A percentile compares a stretch with the other conserved stretches of the same genome.
These are phyloP conservation scores for Cyprinus carpio DNA, from an alignment of 2,113 vertebrate species.

Conservation along the genomic window DNA sequence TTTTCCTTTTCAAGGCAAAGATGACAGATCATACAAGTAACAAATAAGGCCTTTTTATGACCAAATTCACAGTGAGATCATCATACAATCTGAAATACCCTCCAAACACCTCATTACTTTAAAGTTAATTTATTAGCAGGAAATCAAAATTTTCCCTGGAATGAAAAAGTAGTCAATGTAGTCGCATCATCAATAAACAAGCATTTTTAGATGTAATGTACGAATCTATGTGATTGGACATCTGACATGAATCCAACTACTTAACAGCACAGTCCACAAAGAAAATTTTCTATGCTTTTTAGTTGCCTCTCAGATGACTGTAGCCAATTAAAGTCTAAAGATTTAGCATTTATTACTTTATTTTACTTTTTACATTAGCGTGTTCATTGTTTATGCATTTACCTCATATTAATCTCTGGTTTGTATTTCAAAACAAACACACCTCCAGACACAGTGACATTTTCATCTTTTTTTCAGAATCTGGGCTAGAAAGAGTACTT, in stretches of 20 bases:
- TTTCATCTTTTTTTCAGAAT: neutral
- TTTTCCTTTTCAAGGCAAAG: neutral
- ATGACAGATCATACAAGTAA: neutral
- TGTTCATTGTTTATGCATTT: neutral
- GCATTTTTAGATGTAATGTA: neutral
- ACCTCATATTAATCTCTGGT: neutral
- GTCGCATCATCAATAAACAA: neutral
- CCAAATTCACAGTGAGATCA: neutral
- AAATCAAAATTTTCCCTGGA: constrained; percentile 29
- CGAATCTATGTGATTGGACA: constrained; percentile 11
- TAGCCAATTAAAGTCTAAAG: neutral
- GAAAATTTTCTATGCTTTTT: neutral
- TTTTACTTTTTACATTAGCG: neutral
- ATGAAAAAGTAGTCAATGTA: neutral
- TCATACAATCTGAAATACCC: constrained; percentile 23
- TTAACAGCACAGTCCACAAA: neutral
- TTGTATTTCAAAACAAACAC: neutral
- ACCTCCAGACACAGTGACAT: neutral
- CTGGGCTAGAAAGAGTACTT: neutral
- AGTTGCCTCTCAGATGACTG: neutral
- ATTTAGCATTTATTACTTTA: neutral
- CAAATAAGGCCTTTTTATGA: constrained; percentile 7
- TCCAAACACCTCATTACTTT: neutral
- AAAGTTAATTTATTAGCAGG: neutral
- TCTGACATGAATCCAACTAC: neutral